phyloP scores from a whole-genome alignment of 1,140 invertebrate genomes.

The Hycleus phaleratus region DNA sequence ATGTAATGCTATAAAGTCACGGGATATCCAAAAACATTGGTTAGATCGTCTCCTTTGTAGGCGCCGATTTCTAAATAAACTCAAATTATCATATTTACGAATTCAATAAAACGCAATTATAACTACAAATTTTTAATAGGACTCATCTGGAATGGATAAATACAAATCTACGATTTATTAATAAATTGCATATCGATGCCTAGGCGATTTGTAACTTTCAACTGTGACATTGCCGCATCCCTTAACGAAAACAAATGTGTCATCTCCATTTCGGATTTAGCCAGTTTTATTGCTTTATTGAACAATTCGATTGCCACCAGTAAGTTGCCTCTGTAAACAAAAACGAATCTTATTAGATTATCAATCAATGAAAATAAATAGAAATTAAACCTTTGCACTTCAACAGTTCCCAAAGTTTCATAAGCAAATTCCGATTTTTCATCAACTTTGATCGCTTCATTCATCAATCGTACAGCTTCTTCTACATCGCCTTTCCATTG shows the following conservation, averaged over 20 bases:
- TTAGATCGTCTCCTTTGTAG: too few relatives aligned
- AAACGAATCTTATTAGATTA: constrained; percentile 5
- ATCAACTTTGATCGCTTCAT: constrained; percentile 79
- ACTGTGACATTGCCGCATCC: constrained; percentile 80
- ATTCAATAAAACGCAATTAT: not conserved
- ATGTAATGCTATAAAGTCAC: too few relatives aligned
- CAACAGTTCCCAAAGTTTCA: constrained; percentile 88
- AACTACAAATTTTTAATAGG: not conserved
- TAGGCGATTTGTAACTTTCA: constrained; percentile 69
- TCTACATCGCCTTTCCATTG: constrained; percentile 76
- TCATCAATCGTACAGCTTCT: constrained; percentile 69
- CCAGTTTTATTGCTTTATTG: constrained; percentile 79
- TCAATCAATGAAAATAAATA: not conserved
- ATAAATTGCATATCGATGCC: constrained; percentile 44
- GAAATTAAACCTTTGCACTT: constrained; percentile 39
- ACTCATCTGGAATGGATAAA: not conserved
- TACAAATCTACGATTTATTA: not conserved
- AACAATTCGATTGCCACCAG: constrained; percentile 75
- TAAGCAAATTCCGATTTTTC: constrained; percentile 89
- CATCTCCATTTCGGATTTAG: constrained; percentile 79
- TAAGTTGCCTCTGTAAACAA: constrained; percentile 68
- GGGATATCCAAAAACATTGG: too few relatives aligned
- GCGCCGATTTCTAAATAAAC: too few relatives aligned
- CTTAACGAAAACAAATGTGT: constrained; percentile 78
- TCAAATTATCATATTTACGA: not conserved